A percentile compares a stretch with the other conserved stretches of the same genome.
Conservation (phyloP, 1,140 invertebrate species). For the Drosophila mayri region DNA sequence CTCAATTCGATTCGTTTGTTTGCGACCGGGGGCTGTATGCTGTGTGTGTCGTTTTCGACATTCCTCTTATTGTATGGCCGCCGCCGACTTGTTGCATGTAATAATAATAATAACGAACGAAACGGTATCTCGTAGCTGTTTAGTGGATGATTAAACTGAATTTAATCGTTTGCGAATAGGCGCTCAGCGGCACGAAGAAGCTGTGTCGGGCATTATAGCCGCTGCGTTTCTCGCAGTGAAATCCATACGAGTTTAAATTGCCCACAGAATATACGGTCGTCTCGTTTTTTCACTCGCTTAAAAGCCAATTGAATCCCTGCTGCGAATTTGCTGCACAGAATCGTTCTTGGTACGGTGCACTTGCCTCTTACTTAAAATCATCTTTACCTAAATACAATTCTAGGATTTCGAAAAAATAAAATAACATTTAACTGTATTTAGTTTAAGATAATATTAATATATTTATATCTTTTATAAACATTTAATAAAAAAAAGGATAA, state of each 20-base stretch:
- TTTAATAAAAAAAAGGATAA: too few relatives aligned
- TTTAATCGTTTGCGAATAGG: constrained; percentile 85
- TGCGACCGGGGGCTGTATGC: constrained; percentile 11
- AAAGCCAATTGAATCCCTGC: constrained; percentile 21
- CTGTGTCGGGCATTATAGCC: constrained; percentile 43
- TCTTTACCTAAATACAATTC: neutral
- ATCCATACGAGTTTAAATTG: constrained; percentile 75
- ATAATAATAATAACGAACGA: constrained; percentile 84
- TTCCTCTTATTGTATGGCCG: constrained; percentile 47
- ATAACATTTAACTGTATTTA: neutral
- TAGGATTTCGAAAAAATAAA: neutral
- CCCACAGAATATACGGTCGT: constrained; percentile 58
- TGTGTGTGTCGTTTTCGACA: constrained; percentile 40
- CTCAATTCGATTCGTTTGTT: constrained; percentile 29
- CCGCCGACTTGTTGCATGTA: constrained; percentile 72
- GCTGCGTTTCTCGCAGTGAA: constrained; percentile 67
- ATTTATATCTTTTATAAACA: too few relatives aligned
- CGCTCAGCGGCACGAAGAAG: constrained; percentile 57
- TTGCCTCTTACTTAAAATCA: neutral
- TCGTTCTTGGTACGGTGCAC: neutral
- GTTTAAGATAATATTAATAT: too few relatives aligned
- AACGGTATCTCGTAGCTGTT: constrained; percentile 82
- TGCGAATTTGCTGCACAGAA: constrained; percentile 44
- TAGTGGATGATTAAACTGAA: constrained; percentile 85
- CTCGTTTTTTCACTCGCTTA: constrained; percentile 45